Percentiles rank a stretch among this genome's conserved stretches.
Conservation (phyloP, 2,113 vertebrate genomes). For the Lampris megalopsis region DNA sequence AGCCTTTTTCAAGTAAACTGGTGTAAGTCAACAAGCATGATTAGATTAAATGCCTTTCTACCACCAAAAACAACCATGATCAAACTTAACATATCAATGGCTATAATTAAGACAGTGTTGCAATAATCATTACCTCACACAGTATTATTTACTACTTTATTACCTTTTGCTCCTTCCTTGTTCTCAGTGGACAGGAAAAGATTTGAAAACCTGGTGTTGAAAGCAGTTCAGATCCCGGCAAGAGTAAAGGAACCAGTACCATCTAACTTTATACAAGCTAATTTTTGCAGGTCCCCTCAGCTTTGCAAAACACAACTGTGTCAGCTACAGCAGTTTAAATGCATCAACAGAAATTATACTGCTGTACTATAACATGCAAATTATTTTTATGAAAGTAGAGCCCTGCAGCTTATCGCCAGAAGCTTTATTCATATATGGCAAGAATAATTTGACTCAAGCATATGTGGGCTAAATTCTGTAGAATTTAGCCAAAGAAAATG, state of each 20-base stretch:
- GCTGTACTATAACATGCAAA: background rate
- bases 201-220: background rate
- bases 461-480: background rate
- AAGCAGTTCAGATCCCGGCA: background rate
- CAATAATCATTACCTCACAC: background rate
- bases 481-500: slow-evolving; percentile 1
- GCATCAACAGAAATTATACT: background rate
- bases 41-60: too few species aligned
- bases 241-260: background rate
- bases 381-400: slow-evolving; percentile 7
- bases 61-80: background rate
- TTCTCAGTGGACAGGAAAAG: background rate
- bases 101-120: background rate
- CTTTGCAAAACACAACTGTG: background rate
- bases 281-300: background rate
- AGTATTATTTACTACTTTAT: background rate
- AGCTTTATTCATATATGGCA: background rate
- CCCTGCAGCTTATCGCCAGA: background rate
- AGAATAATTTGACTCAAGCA: background rate
- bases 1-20: background rate
- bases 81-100: background rate
- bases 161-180: background rate
- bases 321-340: background rate
- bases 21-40: background rate
- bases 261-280: background rate